Evolutionary conservation across 2,888 invertebrate species (phyloP), one percentile per base, ranked within the genome.

Genomic region (Sisyra nigra): DNA sequence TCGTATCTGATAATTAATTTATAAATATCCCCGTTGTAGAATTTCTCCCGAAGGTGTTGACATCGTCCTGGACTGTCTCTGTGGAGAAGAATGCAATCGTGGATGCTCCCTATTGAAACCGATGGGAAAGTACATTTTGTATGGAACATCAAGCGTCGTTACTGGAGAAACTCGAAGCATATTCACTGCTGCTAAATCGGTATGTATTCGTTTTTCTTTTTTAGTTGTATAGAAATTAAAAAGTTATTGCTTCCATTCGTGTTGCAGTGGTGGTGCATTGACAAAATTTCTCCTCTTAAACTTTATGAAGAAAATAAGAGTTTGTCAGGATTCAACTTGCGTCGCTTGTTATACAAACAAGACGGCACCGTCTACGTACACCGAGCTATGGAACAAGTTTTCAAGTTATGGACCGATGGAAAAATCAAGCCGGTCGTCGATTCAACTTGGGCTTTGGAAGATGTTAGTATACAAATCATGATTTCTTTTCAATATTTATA

Each of bases 101-200:
- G 88, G 88, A 30, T 84, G 87, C 57, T 71, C 71, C 44, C 71
- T 89, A 32, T 70, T 89, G 50, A 86, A 85, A 58, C 87, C 89
- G 3, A 82, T 88, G 80, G 89, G 89, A 55, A 78, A 79, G 65
- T 89, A 89, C 63, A 76, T 89, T 53, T 72, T 89, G 33, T 91
- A 84, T 61, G 89, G 88, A 53, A 81, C 86, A 50, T 82, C 86
- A 47, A 87, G 85, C 66, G 80, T 87, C 57, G 86, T 89, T 54
- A 85, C 87, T 53, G 88, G 88, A 49, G 88, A 89, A 67, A 87
- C 86, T 10, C 87, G 86, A 67, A 88, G 88, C 64, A 80, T 88
- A 71, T 86, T 89, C 68, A 87, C 85, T 57, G 82, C 85, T 53
- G 88, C 88, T 51, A 81, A 85, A 71, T 81, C 85, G 49, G 87